Evolutionary conservation across 1,140 invertebrate species (phyloP).

Genomic region (Oreohelix idahoensis): DNA sequence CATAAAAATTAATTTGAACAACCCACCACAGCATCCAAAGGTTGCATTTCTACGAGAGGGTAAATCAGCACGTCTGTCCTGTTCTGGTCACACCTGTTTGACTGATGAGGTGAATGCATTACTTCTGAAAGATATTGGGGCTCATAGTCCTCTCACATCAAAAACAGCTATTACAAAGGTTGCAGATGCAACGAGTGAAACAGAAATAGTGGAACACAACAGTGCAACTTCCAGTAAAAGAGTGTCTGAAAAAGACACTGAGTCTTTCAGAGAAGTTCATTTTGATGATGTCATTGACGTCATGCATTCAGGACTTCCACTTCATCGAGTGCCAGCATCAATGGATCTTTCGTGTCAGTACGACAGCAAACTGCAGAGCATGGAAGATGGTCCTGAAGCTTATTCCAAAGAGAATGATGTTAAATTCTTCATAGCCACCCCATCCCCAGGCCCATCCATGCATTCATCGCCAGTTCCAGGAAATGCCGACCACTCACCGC

Average conservation of each 20-base stretch:
- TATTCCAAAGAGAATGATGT: slow-evolving; percentile 8
- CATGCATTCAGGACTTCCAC: background rate
- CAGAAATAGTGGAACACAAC: background rate
- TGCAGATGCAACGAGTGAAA: background rate
- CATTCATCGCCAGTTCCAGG: slow-evolving; percentile 27
- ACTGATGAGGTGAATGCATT: slow-evolving; percentile 13
- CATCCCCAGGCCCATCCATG: slow-evolving; percentile 21
- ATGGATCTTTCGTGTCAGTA: background rate
- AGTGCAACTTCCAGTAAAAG: background rate
- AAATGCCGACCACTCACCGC: background rate
- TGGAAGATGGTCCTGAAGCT: background rate
- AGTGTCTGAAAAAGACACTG: background rate
- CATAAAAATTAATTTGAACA: background rate
- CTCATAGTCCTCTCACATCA: background rate
- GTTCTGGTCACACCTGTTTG: slow-evolving; percentile 5
- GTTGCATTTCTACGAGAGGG: slow-evolving; percentile 1
- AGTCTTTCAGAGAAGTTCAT: background rate
- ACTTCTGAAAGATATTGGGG: slow-evolving; percentile 10
- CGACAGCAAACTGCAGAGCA: background rate
- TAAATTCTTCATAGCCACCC: slow-evolving; percentile 13
- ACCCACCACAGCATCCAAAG: slow-evolving; percentile 11
- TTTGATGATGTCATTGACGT: background rate
- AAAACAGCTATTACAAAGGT: background rate
- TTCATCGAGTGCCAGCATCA: slow-evolving; percentile 13
- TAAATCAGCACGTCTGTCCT: background rate